Base-by-base conservation (phyloP, 1,140 invertebrate species). In the Aphelinus certus region DNA sequence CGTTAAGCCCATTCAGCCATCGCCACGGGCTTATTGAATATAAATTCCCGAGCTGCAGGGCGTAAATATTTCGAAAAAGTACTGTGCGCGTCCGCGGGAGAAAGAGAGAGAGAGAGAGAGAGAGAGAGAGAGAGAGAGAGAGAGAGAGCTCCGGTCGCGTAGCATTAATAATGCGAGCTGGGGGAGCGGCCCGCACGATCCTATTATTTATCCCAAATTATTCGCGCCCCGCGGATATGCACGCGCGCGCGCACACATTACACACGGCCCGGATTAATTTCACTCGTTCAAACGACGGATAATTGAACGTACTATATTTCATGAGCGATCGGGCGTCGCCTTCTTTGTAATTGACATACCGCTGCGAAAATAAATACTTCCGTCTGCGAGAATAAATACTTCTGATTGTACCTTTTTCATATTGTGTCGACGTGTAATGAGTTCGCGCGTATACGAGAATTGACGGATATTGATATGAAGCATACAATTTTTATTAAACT, bases 221-320 rank as follows among this genome's bases (percentile, higher is more conserved):
- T 63, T 63, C 47, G 7, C 47, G 47, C 26, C n/a, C 42, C 48
- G 48, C 49, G 63, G 4, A 2, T 46, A 26, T 49, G 10, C 63
- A 53, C 63, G 51, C 9, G 51, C 9, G 51, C 9, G 51, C 9
- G 51, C 9, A 47, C 49, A 43, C 53, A 9, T 48, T 65, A 43
- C 57, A 51, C 58, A 48, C 45, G 43, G 0, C 51, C 7, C 46
- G 42, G n/a, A 73, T 74, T 61, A 73, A 73, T 73, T 66, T 58
- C 6, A 58, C 62, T 70, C 69, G 69, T 73, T 78, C 55, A 58
- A 71, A 63, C 47, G 64, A 60, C 67, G 47, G 70, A 75, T 75
- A 71, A 77, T 71, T 77, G 71, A 75, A 57, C 58, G 47, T 7
- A 56, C 71, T 65, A 71, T 77, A 77, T 71, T 77, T 77, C 68